phyloP scores from a whole-genome alignment of 1,140 invertebrate genomes.

The Microplitis mediator region DNA sequence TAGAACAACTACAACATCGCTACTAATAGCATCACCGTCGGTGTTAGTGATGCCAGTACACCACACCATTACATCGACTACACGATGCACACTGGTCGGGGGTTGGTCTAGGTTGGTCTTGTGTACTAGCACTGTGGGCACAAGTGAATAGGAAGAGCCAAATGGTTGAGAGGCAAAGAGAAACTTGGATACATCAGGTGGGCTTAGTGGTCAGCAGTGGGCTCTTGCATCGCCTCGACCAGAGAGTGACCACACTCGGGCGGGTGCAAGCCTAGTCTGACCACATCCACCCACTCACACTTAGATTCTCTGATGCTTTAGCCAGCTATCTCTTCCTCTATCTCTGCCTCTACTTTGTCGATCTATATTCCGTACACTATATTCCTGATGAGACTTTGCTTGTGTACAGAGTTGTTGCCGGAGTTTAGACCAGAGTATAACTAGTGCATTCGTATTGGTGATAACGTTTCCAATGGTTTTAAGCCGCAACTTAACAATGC shows the following conservation, averaged over 20 bases:
- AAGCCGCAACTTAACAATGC: no score
- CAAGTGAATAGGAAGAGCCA: conserved; percentile 23
- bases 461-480: no score
- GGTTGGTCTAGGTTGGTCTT: not conserved
- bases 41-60: no score
- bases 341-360: not conserved
- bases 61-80: no score
- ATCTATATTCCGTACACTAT: not conserved
- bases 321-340: not conserved
- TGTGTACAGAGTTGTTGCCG: not conserved
- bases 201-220: conserved; percentile 56
- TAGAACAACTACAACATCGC: no score
- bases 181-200: conserved; percentile 53
- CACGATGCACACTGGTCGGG: not conserved
- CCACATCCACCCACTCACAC: conserved; percentile 43
- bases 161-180: conserved; percentile 32
- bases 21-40: no score
- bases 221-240: conserved; percentile 51
- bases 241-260: conserved; percentile 50
- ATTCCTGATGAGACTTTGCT: not conserved
- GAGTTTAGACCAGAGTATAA: not conserved
- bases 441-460: no score
- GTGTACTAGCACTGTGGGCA: not conserved
- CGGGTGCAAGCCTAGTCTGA: conserved; percentile 41
- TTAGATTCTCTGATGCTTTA: conserved; percentile 5